Evolutionary conservation across 2,888 invertebrate genomes (phyloP).

Genomic region (Cataglyphis cursor): DNA sequence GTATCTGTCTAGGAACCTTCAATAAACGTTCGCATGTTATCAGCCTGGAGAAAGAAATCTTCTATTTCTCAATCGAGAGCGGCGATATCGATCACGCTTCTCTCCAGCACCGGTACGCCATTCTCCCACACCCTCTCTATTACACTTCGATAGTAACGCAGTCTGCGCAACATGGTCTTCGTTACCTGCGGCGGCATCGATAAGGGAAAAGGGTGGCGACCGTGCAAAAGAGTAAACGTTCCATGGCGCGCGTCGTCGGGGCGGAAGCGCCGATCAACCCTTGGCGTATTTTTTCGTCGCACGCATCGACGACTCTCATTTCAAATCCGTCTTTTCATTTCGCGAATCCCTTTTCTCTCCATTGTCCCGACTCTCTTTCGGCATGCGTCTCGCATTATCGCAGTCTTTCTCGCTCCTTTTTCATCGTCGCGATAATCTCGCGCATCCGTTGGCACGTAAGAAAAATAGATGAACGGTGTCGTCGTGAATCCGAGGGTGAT

Average conservation of each 20-base stretch:
- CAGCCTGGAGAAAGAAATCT: slow-evolving; percentile 13
- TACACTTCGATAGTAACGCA: slow-evolving; percentile 54
- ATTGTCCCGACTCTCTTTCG: slow-evolving; percentile 21
- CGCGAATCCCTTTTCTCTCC: slow-evolving; percentile 14
- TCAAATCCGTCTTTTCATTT: slow-evolving; percentile 38
- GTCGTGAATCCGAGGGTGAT: slow-evolving; percentile 24
- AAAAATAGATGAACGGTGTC: slow-evolving; percentile 61
- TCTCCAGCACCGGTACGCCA: neutral
- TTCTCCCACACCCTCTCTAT: slow-evolving; percentile 54
- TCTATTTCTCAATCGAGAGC: slow-evolving; percentile 63
- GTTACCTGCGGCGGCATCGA: slow-evolving; percentile 69
- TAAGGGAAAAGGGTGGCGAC: slow-evolving; percentile 39
- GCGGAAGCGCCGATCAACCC: slow-evolving; percentile 65
- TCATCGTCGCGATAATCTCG: slow-evolving; percentile 17
- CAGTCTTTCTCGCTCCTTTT: slow-evolving; percentile 9
- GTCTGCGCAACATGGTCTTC: slow-evolving; percentile 66
- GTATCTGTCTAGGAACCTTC: slow-evolving; percentile 11
- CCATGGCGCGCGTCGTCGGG: slow-evolving; percentile 58
- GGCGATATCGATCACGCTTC: slow-evolving; percentile 62
- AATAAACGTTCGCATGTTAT: slow-evolving; percentile 41
- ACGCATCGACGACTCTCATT: slow-evolving; percentile 56
- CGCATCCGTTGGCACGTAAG: slow-evolving; percentile 28
- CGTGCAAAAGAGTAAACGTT: slow-evolving; percentile 71
- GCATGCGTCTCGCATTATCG: slow-evolving; percentile 3
- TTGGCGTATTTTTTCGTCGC: slow-evolving; percentile 40